Conservation (phyloP, 2,113 vertebrate genomes). For the Mesitornis unicolor region DNA sequence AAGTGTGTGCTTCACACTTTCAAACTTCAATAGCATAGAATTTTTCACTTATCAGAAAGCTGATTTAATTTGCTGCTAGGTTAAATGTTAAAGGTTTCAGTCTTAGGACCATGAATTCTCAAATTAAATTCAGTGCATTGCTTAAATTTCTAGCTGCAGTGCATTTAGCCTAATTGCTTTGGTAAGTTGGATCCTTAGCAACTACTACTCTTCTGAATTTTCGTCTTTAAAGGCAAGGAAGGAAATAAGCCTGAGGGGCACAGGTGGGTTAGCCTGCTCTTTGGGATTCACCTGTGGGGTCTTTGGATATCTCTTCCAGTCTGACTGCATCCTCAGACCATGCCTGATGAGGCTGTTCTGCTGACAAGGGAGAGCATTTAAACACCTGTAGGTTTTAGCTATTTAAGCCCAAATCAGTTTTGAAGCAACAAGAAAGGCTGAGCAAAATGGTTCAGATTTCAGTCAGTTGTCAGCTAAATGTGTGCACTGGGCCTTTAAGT, state of each 20-base stretch:
- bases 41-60: conserved; percentile 43
- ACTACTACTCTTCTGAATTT: conserved; percentile 55
- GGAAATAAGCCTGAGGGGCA: conserved; percentile 56
- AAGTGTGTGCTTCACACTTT: neutral
- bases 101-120: conserved; percentile 41
- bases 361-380: conserved; percentile 71
- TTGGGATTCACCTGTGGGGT: conserved; percentile 50
- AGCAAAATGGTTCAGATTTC: conserved; percentile 76
- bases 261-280: conserved; percentile 52
- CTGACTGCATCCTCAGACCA: conserved; percentile 40
- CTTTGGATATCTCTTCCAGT: conserved; percentile 52
- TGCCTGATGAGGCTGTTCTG: conserved; percentile 54
- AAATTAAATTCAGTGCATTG: conserved; percentile 52
- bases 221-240: conserved; percentile 9
- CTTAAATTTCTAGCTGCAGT: conserved; percentile 54
- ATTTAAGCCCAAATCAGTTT: conserved; percentile 69
- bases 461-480: conserved; percentile 75
- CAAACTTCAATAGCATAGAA: conserved; percentile 28
- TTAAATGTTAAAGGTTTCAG: conserved; percentile 63
- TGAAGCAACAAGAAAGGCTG: conserved; percentile 72
- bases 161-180: conserved; percentile 57
- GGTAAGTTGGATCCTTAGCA: conserved; percentile 40
- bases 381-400: conserved; percentile 73
- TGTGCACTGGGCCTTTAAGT: conserved; percentile 78
- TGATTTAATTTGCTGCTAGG: conserved; percentile 41